phyloP scores from a whole-genome alignment of 2,113 vertebrate species.

The Aegithalos caudatus region DNA sequence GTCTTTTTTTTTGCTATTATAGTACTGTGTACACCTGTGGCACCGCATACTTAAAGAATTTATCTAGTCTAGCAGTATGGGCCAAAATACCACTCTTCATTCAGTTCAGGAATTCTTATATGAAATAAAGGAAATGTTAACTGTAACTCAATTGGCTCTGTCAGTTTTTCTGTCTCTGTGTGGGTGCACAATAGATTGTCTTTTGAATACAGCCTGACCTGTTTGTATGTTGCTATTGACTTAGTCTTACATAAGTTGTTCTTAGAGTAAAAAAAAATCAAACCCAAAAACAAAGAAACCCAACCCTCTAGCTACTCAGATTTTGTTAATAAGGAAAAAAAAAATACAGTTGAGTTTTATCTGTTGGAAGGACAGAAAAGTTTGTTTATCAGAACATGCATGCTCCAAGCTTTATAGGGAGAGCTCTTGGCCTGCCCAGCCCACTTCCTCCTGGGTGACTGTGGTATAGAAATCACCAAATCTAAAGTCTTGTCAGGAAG shows the following conservation, averaged over 20 bases:
- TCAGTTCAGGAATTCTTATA: conserved; percentile 64
- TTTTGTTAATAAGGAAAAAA: background rate
- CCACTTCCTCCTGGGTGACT: background rate
- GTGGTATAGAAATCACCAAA: background rate
- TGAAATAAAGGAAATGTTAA: conserved; percentile 70
- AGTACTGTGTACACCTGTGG: conserved; percentile 64
- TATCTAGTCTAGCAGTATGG: conserved; percentile 51
- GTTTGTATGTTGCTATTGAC: background rate
- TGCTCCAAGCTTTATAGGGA: background rate
- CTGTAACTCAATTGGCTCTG: conserved; percentile 67
- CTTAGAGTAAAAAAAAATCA: background rate
- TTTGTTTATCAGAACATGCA: background rate
- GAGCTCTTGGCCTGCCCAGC: background rate
- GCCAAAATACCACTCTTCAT: conserved; percentile 54
- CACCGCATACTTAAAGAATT: conserved; percentile 54
- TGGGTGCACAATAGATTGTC: conserved; percentile 54
- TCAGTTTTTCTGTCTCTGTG: conserved; percentile 69
- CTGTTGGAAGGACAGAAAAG: background rate
- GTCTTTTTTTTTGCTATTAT: conserved; percentile 59
- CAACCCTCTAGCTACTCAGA: background rate
- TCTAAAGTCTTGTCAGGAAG: background rate
- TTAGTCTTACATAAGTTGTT: background rate
- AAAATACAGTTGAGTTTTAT: background rate
- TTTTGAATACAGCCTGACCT: conserved; percentile 35
- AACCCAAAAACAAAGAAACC: no score